phyloP scores from a whole-genome alignment of 2,888 invertebrate species.

The Rhyacophila evoluta region DNA sequence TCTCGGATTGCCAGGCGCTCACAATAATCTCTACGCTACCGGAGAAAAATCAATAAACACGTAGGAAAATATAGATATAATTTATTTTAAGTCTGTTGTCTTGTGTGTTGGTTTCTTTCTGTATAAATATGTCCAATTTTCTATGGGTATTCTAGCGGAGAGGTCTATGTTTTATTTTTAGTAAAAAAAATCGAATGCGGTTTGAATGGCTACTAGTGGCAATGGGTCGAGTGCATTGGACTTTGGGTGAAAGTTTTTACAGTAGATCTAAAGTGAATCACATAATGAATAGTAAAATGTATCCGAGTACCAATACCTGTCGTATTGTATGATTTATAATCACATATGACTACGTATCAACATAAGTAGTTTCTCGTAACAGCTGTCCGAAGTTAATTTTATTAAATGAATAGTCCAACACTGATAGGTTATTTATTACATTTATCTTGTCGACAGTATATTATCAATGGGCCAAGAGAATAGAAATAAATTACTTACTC shows the following conservation, averaged over 20 bases:
- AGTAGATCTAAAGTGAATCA: slow-evolving; percentile 5
- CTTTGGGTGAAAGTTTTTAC: slow-evolving; percentile 13
- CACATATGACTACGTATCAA: not conserved
- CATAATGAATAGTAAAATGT: not conserved
- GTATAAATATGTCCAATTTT: too few relatives aligned
- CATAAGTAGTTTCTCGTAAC: not conserved
- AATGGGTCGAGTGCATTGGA: not conserved
- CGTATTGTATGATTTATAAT: not conserved
- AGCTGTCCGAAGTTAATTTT: not conserved
- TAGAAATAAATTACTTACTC: too few relatives aligned
- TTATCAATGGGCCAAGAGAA: too few relatives aligned
- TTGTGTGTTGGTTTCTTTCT: too few relatives aligned
- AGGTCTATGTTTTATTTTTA: not conserved
- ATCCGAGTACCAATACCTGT: not conserved
- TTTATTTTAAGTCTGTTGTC: too few relatives aligned
- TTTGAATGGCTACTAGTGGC: not conserved
- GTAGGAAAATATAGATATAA: too few relatives aligned
- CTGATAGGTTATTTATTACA: too few relatives aligned
- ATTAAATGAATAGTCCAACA: too few relatives aligned
- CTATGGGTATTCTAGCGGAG: not conserved
- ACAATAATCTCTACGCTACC: too few relatives aligned
- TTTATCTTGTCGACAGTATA: too few relatives aligned
- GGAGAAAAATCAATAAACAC: too few relatives aligned
- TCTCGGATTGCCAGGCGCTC: too few relatives aligned
- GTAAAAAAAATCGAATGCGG: not conserved